Conservation (phyloP, 2,888 invertebrate genomes). For the Crossocerus cetratus region DNA sequence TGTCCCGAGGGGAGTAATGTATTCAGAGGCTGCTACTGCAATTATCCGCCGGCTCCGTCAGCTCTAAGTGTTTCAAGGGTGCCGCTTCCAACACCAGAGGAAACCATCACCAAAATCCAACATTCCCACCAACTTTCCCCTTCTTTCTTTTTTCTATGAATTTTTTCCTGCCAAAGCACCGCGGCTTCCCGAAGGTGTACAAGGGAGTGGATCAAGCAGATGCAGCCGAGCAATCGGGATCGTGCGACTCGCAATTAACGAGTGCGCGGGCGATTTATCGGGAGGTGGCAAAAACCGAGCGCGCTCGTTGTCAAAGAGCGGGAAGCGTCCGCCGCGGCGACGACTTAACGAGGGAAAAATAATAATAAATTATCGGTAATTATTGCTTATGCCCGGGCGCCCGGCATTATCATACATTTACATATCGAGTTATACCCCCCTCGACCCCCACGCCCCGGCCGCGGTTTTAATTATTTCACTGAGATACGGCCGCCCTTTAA, state of each 20-base stretch:
- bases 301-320: neutral
- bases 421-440: slow-evolving; percentile 26
- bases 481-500: slow-evolving; percentile 1
- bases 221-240: slow-evolving; percentile 15
- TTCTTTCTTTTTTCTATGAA: too few species aligned
- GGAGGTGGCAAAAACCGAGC: slow-evolving; percentile 15
- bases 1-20: too few species aligned
- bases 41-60: too few species aligned
- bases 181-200: too few species aligned
- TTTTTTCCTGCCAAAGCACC: too few species aligned
- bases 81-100: neutral
- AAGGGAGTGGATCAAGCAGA: neutral
- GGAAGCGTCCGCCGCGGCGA: neutral
- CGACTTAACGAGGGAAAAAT: slow-evolving; percentile 27
- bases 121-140: too few species aligned
- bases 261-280: neutral
- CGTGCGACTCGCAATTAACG: slow-evolving; percentile 24
- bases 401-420: slow-evolving; percentile 41
- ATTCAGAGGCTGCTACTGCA: too few species aligned
- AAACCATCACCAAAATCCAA: too few species aligned
- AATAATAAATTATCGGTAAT: slow-evolving; percentile 36
- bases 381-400: slow-evolving; percentile 14
- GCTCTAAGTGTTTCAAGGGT: neutral
- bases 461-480: slow-evolving; percentile 24
- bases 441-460: neutral